phyloP scores from a whole-genome alignment of 1,140 invertebrate genomes.

The Geopemphigus sp. region DNA sequence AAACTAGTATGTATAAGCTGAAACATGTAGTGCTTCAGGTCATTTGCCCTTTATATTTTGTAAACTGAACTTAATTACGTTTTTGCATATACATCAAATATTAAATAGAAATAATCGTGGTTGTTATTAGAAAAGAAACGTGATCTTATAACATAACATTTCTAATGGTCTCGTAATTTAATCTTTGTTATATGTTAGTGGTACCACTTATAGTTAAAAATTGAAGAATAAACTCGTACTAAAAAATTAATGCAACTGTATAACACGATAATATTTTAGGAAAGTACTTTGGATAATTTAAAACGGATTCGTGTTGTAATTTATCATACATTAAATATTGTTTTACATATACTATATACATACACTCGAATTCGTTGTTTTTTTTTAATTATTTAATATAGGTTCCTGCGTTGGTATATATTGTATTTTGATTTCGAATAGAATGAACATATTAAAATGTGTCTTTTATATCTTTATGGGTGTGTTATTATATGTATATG shows the following conservation, averaged over 20 bases:
- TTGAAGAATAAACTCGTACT: background rate
- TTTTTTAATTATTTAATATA: no score
- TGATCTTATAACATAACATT: conserved; percentile 9
- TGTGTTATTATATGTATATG: no score
- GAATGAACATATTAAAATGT: no score
- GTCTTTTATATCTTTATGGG: no score
- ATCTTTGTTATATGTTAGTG: background rate
- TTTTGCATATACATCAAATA: conserved; percentile 19
- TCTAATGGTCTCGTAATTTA: background rate
- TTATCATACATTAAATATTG: no score
- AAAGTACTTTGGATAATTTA: no score
- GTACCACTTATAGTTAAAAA: background rate
- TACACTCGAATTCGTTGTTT: no score
- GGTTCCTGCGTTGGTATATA: no score
- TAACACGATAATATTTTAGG: background rate
- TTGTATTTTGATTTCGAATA: no score
- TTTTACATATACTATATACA: no score
- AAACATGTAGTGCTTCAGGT: conserved; percentile 46
- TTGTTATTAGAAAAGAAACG: conserved; percentile 15
- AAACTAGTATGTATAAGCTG: background rate
- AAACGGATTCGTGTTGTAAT: no score
- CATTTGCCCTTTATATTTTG: conserved; percentile 43
- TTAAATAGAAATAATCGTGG: background rate
- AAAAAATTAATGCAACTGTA: no score
- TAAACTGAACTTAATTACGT: conserved; percentile 36